Base-by-base conservation (phyloP, 2,888 invertebrate species). In the Neoscelio sp. region DNA sequence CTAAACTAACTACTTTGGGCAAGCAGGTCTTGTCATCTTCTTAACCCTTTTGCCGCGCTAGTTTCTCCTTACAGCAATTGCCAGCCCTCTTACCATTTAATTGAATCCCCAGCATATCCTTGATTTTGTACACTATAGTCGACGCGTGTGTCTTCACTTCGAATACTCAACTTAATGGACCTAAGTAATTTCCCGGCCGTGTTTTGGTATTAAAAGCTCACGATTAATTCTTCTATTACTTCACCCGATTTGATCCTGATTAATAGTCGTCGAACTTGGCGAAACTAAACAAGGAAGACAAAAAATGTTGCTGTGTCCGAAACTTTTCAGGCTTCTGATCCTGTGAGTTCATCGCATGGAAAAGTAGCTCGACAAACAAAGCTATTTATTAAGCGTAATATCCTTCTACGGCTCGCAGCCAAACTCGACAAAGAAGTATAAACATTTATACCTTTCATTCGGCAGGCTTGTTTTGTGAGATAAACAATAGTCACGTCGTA, bases 1-100 rank as follows among this genome's bases (percentile, higher is more conserved):
- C n/a, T 88, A 87, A 87, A 85, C 88, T 85, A 88, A 88, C 88
- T 88, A 88, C 85, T 86, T 84, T 75, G 84, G 83, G 68, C 82
- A 48, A 82, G 75, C 80, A 74, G 80, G 78, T 80, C 85, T 83
- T 84, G 85, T 85, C 85, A 75, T 80, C 80, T 73, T 76, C 48
- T 71, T 50, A 84, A 82, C 85, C 86, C 85, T 85, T 84, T 83
- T 81, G 68, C 73, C 76, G 58, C 74, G 70, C 62, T 75, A 83
- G 83, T 83, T 6, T 84, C 80, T 83, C 78, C 81, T 83, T 83
- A 71, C 80, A 65, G 7, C 56, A 40, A 28, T n/a, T n/a, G n/a
- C n/a, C n/a, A n/a, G n/a, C n/a, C n/a, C 30, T 30, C 17, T 12
- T 8, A 44, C 7, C 26, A 10, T 56, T 54, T 80, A 76, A 80